Conservation (phyloP, 1,140 invertebrate species). For the Venturia canescens region DNA sequence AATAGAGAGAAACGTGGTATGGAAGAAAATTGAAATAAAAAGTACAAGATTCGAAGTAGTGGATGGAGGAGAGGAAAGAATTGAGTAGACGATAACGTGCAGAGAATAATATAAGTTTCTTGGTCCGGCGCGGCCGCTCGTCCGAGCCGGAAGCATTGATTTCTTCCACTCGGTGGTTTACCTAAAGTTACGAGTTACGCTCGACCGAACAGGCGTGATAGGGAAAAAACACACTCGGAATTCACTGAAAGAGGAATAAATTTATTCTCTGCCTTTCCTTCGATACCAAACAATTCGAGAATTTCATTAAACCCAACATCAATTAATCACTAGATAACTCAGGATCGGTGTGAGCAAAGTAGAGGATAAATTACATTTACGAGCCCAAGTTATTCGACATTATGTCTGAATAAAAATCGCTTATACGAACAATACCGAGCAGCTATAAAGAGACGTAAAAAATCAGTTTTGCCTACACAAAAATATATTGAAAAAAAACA, state of each 20-base stretch:
- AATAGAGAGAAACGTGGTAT: constrained; percentile 40
- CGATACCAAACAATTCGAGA: background rate
- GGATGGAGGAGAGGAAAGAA: constrained; percentile 30
- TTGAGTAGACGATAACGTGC: constrained; percentile 47
- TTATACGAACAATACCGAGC: no score
- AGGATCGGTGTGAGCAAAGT: no score
- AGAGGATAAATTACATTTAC: no score
- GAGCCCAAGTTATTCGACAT: no score
- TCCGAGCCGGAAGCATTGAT: constrained; percentile 42
- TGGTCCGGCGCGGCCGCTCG: constrained; percentile 32
- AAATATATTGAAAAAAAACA: no score
- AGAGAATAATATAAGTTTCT: constrained; percentile 47
- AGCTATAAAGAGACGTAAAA: no score
- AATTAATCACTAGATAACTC: no score
- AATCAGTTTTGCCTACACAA: no score
- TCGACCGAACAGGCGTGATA: background rate
- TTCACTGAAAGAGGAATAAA: background rate
- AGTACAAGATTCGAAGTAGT: constrained; percentile 31
- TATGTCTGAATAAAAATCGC: no score
- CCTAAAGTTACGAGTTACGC: constrained; percentile 42
- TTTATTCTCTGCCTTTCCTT: background rate
- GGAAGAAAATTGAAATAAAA: constrained; percentile 46
- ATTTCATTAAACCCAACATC: no score
- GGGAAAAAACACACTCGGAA: constrained; percentile 18
- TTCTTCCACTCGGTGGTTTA: constrained; percentile 37